Evolutionary conservation across 1,140 invertebrate species (phyloP).

Genomic region (Venustaconcha ellipsiformis): DNA sequence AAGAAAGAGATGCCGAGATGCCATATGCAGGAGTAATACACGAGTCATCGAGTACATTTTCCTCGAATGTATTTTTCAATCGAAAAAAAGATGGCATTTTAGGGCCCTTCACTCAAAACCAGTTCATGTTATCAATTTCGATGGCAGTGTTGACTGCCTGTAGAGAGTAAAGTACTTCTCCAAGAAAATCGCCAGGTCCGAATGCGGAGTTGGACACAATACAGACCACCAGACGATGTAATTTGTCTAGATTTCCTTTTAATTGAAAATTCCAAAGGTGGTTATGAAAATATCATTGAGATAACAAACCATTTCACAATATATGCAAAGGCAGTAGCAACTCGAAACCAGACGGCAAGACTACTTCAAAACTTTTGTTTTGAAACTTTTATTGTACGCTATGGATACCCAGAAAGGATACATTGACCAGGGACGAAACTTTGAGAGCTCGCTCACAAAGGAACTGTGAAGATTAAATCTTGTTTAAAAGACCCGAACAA

Average conservation of each 20-base stretch:
- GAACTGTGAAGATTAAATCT: no score
- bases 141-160: slow-evolving; percentile 31
- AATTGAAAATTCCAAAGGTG: slow-evolving; percentile 27
- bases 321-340: slow-evolving; percentile 31
- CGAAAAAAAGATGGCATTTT: slow-evolving; percentile 66
- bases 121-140: slow-evolving; percentile 8
- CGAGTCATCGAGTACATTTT: slow-evolving; percentile 67
- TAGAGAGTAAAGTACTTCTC: slow-evolving; percentile 63
- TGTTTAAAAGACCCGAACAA: no score
- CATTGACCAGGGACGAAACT: neutral
- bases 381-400: slow-evolving; percentile 18
- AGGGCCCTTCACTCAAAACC: slow-evolving; percentile 37
- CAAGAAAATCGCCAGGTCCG: slow-evolving; percentile 3
- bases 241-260: slow-evolving; percentile 32
- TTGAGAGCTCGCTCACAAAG: no score
- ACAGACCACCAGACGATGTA: slow-evolving; percentile 13
- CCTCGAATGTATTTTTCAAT: slow-evolving; percentile 70
- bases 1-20: slow-evolving; percentile 33
- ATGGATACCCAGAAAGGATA: slow-evolving; percentile 11
- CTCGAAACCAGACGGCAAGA: slow-evolving; percentile 20
- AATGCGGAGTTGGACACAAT: slow-evolving; percentile 21
- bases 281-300: slow-evolving; percentile 42
- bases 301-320: slow-evolving; percentile 35
- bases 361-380: slow-evolving; percentile 20
- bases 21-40: slow-evolving; percentile 58